Conservation (phyloP, 2,797 vertebrate species). For the Mormyrus hasselquistii region DNA sequence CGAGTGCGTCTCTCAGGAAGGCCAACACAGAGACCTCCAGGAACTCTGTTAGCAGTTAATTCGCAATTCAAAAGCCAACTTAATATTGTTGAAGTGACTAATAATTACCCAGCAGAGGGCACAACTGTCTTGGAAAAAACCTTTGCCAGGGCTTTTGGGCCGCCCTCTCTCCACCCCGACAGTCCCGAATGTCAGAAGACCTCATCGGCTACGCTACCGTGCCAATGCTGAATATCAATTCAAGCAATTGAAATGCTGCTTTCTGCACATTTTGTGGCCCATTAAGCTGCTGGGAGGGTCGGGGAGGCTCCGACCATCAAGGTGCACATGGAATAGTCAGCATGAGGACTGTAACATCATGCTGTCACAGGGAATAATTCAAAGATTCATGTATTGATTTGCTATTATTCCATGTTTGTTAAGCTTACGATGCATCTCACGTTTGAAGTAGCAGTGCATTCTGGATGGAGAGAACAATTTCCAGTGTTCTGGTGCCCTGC, state of each 20-base stretch:
- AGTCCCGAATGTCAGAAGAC: background rate
- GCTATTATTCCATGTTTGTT: background rate
- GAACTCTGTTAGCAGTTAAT: constrained; percentile 20
- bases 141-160: background rate
- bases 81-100: background rate
- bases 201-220: background rate
- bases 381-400: background rate
- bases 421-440: background rate
- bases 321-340: background rate
- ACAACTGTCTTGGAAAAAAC: constrained; percentile 18
- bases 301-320: too few species aligned
- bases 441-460: background rate
- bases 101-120: constrained; percentile 25
- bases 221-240: constrained; percentile 3
- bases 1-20: background rate
- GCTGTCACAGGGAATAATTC: background rate
- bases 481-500: background rate
- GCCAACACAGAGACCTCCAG: background rate
- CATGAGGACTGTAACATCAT: background rate
- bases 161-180: background rate
- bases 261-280: background rate
- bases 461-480: background rate
- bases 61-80: background rate
- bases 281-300: background rate
- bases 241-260: constrained; percentile 6